Conservation (phyloP, 2,113 vertebrate species). For the Tragelaphus scriptus region DNA sequence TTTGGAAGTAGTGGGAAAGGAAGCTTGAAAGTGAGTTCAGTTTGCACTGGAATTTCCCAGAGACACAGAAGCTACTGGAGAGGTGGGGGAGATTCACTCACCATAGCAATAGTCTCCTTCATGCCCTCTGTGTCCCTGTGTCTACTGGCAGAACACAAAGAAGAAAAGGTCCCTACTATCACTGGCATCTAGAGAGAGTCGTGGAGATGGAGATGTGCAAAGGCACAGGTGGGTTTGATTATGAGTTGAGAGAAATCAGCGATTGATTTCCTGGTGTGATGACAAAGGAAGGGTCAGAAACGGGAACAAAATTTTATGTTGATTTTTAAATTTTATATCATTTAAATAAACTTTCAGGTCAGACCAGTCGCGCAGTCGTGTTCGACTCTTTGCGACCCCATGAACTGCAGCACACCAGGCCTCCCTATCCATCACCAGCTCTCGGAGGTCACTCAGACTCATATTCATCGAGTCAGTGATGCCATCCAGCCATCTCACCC, state of each 20-base stretch:
- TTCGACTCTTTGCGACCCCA: too few relatives aligned
- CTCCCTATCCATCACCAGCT: too few relatives aligned
- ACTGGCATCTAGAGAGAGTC: not conserved
- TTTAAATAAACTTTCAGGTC: not conserved
- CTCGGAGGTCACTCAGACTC: too few relatives aligned
- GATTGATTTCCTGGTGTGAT: not conserved
- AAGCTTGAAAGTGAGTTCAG: not conserved
- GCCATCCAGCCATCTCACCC: too few relatives aligned
- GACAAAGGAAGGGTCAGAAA: fast-evolving
- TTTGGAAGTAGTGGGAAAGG: not conserved
- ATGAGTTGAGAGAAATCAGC: fast-evolving
- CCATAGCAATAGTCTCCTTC: not conserved
- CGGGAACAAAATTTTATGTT: not conserved
- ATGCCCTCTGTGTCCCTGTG: not conserved
- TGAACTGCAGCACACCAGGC: too few relatives aligned
- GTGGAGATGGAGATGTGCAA: fast-evolving
- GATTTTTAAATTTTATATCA: not conserved
- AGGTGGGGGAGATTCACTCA: not conserved
- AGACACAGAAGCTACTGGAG: not conserved
- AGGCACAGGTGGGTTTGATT: not conserved
- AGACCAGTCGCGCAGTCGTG: too few relatives aligned
- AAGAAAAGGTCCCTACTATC: not conserved
- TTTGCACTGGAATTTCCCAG: not conserved
- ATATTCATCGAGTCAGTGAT: too few relatives aligned
- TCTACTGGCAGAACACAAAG: not conserved